phyloP scores from a whole-genome alignment of 2,113 vertebrate species.

The Microcebus griseorufus region DNA sequence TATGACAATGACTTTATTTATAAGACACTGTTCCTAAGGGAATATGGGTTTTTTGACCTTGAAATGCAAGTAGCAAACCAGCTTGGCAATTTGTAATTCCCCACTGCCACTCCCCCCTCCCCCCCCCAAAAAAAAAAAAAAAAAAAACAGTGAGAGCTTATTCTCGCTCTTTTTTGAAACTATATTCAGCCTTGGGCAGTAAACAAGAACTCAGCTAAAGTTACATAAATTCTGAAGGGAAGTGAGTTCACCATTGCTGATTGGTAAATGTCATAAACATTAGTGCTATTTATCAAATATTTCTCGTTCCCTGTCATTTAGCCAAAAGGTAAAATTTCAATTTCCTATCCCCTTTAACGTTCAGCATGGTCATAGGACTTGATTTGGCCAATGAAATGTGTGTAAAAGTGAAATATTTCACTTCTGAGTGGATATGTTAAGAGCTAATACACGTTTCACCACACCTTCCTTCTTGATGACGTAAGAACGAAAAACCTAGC shows the following conservation, averaged over 20 bases:
- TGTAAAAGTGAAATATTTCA: neutral
- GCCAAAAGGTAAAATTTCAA: neutral
- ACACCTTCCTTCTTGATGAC: neutral
- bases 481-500: neutral
- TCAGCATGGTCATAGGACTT: neutral
- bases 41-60: neutral
- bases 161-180: neutral
- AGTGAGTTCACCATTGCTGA: neutral
- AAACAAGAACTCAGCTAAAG: constrained; percentile 18
- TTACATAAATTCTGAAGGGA: neutral
- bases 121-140: too few species aligned
- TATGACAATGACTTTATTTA: constrained; percentile 37
- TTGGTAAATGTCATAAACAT: neutral
- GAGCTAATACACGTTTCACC: neutral
- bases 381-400: neutral
- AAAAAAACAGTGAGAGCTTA: neutral
- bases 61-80: neutral
- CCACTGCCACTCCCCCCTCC: too few species aligned
- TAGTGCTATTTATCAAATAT: neutral
- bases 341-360: neutral
- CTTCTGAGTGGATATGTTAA: neutral
- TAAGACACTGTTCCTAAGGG: neutral
- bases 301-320: neutral
- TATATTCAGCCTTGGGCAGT: neutral
- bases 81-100: neutral